Base-by-base conservation (phyloP, 1,140 invertebrate species). In the Drosophila asahinai region DNA sequence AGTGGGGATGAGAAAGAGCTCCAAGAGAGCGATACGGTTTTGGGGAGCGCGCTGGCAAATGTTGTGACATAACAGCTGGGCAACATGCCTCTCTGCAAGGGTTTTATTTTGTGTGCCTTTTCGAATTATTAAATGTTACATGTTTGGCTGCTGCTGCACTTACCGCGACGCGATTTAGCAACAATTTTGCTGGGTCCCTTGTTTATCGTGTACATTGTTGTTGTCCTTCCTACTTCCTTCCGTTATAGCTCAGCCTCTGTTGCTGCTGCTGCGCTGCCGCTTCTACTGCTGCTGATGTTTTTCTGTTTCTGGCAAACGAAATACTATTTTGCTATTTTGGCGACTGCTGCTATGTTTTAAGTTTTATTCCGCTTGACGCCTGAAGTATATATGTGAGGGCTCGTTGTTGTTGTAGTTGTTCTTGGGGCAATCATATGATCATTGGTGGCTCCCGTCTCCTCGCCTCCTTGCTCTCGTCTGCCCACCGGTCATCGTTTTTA, bases 121-220 rank as follows among this genome's bases (percentile, higher is more conserved):
- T 76, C 57, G 58, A 47, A 73, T 43, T 65, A 43, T 47, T 59
- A 42, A 42, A 59, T 49, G 40, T 48, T 33, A 52, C n/a, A 45
- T 30, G 40, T 62, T 68, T 11, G 6, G 12, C 11, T 54, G 52
- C 52, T n/a, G 27, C 52, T n/a, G 27, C 5, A 91, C 93, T 93
- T 94, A 97, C 96, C 96, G 95, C 96, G 94, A 90, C 97, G 94
- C 77, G 96, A 96, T 95, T 97, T 97, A 55, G 96, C 96, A 77
- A 97, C 96, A 87, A 97, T 96, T 94, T 97, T 97, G 93, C 96
- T 97, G 57, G 96, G 96, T 62, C 96, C 96, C 94, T 97, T 97
- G 64, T 96, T 96, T 80, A 97, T 95, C 81, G 96, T 97, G 94
- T 97, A 97, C 97, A 97, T 97, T 66, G 43, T 65, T 42, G 19